Percentiles rank a stretch among this genome's conserved stretches.
Evolutionary conservation across 2,797 vertebrate species (phyloP).

Genomic region (Galaxias olidus): DNA sequence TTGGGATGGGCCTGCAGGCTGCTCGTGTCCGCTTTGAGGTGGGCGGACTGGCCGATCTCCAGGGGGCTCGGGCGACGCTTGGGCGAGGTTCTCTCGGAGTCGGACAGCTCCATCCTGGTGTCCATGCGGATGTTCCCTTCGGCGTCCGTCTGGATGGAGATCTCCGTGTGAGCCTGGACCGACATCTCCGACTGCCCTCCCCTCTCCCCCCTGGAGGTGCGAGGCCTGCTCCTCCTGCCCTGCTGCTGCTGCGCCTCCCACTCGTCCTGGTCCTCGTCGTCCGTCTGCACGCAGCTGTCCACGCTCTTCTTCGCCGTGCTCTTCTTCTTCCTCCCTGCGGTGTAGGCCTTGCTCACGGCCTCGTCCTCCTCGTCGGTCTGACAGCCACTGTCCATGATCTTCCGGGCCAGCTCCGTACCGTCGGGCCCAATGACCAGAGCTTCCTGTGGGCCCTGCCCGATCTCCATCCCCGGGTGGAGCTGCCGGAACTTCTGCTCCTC

Average conservation of each 20-base stretch:
- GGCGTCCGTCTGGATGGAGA: conserved; percentile 96
- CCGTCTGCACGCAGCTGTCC: conserved; percentile 97
- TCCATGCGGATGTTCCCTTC: conserved; percentile 91
- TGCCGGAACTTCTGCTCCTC: conserved; percentile 97
- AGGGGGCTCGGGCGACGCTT: conserved; percentile 93
- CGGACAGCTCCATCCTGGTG: conserved; percentile 90
- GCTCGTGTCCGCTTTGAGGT: conserved; percentile 86
- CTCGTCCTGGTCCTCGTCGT: conserved; percentile 98
- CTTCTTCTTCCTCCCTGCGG: conserved; percentile 83
- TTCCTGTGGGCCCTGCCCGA: conserved; percentile 85
- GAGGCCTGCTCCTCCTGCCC: conserved; percentile 72
- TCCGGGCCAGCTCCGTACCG: conserved; percentile 77
- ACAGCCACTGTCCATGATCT: conserved; percentile 95
- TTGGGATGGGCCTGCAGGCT: conserved; percentile 88
- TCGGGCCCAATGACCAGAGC: conserved; percentile 73
- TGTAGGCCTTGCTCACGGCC: conserved; percentile 84
- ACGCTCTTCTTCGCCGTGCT: conserved; percentile 87
- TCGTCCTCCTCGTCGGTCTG: conserved; percentile 96
- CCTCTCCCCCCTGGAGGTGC: conserved; percentile 75
- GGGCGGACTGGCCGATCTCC: conserved; percentile 90
- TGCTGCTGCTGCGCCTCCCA: conserved; percentile 91
- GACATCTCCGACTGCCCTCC: conserved; percentile 79
- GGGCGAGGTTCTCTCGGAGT: conserved; percentile 85
- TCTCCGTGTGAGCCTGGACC: conserved; percentile 95
- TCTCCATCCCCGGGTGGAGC: conserved; percentile 87